Base-by-base conservation (phyloP, 2,113 vertebrate species). In the Strigops habroptila region DNA sequence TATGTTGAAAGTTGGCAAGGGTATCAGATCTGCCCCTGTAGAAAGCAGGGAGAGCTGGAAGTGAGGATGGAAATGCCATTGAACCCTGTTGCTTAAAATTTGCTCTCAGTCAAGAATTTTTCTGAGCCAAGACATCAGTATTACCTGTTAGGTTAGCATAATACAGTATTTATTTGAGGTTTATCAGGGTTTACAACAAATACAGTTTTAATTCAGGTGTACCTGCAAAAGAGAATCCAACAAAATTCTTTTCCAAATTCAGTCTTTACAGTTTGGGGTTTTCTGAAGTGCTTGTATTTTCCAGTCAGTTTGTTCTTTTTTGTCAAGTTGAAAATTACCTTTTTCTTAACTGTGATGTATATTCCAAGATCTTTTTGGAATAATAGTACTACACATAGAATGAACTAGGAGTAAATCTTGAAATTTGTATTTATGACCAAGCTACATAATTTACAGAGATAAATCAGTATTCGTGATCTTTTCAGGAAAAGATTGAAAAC, bases 231-330 rank as follows among this genome's bases (percentile, higher is more conserved):
- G 28, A 87, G 57, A 85, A 85, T 82, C 65, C 69, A 92, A 70
- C 60, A 55, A 93, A 82, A 90, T 51, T 9, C 8, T 88, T 63
- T 95, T 83, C 60, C 57, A 86, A 84, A 95, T 74, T 59, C 31
- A 84, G 14, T 60, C 68, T 74, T 48, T 55, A 24, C 18, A 24
- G 22, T 82, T 31, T 53, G 41, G 18, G 30, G 1, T 7, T 82
- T 86, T 83, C 82, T 75, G 8, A 69, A 88, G 41, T 52, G 17
- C 39, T 81, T 75, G 9, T 75, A 84, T 97, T 96, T 96, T 97
- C 95, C 93, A 97, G 93, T 96, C 93, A 96, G 93, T 97, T 97
- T 96, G 95, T 90, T 96, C 95, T 93, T 93, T 93, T 75, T 74
- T 78, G 67, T 53, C 75, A 90, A 88, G 37, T 87, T 90, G 63